These are phyloP conservation scores for Drosophila neocordata DNA, from an alignment of 1,140 invertebrate species.

Conservation along the genomic window DNA sequence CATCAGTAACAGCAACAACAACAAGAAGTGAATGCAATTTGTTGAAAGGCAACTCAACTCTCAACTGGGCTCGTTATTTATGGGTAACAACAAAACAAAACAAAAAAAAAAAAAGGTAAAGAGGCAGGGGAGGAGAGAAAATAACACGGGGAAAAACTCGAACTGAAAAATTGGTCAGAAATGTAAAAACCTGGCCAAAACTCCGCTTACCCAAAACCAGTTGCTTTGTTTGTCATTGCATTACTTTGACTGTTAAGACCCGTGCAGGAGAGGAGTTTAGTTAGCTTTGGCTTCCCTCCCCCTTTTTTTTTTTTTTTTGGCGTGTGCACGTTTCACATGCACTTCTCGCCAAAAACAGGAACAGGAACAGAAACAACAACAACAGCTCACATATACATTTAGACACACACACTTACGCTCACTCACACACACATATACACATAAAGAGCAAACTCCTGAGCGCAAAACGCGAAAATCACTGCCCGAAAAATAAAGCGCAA, in stretches of 20 bases:
- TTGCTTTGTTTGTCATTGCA: conserved; percentile 78
- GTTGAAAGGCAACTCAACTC: conserved; percentile 67
- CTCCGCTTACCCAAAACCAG: conserved; percentile 13
- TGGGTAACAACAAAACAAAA: conserved; percentile 39
- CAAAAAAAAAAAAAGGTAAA: conserved; percentile 5
- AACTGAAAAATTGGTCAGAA: conserved; percentile 57
- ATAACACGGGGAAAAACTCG: conserved; percentile 27
- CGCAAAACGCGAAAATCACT: conserved; percentile 70
- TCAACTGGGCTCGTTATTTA: conserved; percentile 69
- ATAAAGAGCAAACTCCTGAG: conserved; percentile 49
- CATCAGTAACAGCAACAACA: conserved; percentile 8
- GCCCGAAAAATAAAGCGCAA: conserved; percentile 64
- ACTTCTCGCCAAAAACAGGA: conserved; percentile 33
- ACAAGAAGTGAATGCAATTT: conserved; percentile 29
- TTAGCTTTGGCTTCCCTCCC: conserved; percentile 5
- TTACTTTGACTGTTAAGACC: conserved; percentile 77
- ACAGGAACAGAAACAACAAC: conserved; percentile 48
- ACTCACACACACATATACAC: not conserved
- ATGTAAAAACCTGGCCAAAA: conserved; percentile 29
- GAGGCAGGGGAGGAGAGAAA: not conserved
- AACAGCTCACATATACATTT: conserved; percentile 40
- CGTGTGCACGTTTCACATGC: conserved; percentile 62
- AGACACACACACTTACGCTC: conserved; percentile 18
- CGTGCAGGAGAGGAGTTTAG: conserved; percentile 50
- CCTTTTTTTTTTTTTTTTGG: conserved; percentile 36